phyloP scores from a whole-genome alignment of 2,797 vertebrate species.

The Decapterus maruadsi region DNA sequence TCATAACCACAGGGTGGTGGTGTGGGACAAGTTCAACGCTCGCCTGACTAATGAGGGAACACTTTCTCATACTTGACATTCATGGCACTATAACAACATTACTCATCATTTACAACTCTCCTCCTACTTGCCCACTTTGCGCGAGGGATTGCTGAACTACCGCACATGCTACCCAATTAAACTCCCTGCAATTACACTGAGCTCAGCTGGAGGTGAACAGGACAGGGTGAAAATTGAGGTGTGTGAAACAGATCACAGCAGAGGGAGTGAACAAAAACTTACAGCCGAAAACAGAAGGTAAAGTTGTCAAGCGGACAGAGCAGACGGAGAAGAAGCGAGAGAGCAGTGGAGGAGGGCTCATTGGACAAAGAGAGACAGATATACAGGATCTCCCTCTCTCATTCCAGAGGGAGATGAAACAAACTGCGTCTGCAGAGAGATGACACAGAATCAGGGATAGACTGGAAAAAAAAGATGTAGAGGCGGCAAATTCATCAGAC shows the following conservation, averaged over 20 bases:
- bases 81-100: conserved; percentile 39
- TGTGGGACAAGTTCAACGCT: conserved; percentile 37
- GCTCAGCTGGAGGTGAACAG: not conserved
- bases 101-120: conserved; percentile 40
- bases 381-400: conserved; percentile 67
- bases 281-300: conserved; percentile 73
- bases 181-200: not conserved
- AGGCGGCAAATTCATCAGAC: conserved; percentile 35
- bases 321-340: conserved; percentile 55
- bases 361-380: conserved; percentile 75
- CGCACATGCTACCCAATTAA: conserved; percentile 1
- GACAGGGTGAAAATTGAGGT: not conserved
- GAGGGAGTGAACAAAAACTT: conserved; percentile 74
- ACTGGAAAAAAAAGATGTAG: conserved; percentile 11
- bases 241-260: conserved; percentile 27
- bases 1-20: conserved; percentile 64
- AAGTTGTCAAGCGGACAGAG: conserved; percentile 73
- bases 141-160: not conserved
- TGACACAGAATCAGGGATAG: conserved; percentile 56
- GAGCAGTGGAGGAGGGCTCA: conserved; percentile 52
- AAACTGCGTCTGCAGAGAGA: conserved; percentile 76
- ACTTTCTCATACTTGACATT: conserved; percentile 59
- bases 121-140: conserved; percentile 5
- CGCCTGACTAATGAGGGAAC: conserved; percentile 57
- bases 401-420: conserved; percentile 73